Percentiles rank a stretch among this genome's conserved stretches.
These are phyloP conservation scores for Saccopteryx bilineata DNA, from an alignment of 2,113 vertebrate genomes.

Conservation along the genomic window DNA sequence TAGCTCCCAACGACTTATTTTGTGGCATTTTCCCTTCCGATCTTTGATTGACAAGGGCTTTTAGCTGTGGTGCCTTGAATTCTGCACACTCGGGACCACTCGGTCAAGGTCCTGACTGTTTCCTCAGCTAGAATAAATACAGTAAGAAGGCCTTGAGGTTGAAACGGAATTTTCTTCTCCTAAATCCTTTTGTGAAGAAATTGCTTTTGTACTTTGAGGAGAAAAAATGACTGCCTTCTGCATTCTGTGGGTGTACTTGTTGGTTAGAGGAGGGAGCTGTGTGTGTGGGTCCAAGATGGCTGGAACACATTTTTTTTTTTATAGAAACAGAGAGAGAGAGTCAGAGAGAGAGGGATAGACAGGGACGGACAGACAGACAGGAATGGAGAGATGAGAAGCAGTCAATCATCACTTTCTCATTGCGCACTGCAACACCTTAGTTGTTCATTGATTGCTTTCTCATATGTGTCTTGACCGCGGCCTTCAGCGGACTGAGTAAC, in stretches of 20 bases:
- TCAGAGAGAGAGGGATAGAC: too few relatives aligned
- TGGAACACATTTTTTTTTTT: too few relatives aligned
- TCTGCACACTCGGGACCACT: not conserved
- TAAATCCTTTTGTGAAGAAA: not conserved
- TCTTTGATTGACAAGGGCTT: not conserved
- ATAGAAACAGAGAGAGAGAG: too few relatives aligned
- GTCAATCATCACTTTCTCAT: too few relatives aligned
- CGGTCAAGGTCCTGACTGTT: not conserved
- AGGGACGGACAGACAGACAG: too few relatives aligned
- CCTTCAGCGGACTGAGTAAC: too few relatives aligned
- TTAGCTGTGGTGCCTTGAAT: not conserved
- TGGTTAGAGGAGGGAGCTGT: not conserved
- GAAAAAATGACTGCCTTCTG: not conserved
- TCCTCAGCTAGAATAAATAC: not conserved
- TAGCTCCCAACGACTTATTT: not conserved
- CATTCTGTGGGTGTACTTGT: not conserved
- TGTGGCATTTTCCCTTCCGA: not conserved
- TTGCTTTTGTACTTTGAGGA: not conserved
- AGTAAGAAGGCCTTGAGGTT: not conserved
- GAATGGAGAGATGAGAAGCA: too few relatives aligned
- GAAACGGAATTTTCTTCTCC: not conserved
- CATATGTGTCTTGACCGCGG: too few relatives aligned
- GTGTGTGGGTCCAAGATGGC: too few relatives aligned
- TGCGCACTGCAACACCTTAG: too few relatives aligned
- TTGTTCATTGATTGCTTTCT: too few relatives aligned